Base-by-base conservation (phyloP, 2,888 invertebrate genomes). In the Zelleria hepariella region DNA sequence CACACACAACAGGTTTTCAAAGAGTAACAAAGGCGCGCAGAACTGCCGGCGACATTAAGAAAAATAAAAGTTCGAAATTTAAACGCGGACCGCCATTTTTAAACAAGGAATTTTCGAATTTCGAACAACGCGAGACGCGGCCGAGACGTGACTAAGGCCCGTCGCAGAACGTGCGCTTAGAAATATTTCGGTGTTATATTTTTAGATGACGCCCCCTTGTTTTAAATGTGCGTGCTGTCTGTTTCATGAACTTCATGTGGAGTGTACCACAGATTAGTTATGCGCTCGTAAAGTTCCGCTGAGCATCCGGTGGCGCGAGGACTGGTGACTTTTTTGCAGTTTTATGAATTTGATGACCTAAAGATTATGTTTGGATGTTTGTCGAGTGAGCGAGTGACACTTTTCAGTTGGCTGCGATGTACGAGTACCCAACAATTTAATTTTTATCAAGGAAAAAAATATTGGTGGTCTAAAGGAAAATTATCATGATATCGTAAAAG, bases 131-230 rank as follows among this genome's bases (percentile, higher is more conserved):
- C 67, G 70, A 42, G 32, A 2, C 71, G 71, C 70, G 32, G 73
- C 58, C 73, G 72, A 72, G 74, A 75, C 77, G 78, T 77, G 78
- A 80, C 80, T 82, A 82, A 80, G 68, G 70, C 49, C 27, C 24
- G 52, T 52, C 58, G 21, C 27, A 21, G 57, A 74, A 74, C 69
- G 70, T 66, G 69, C 68, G 71, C 72, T 59, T 62, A 64, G 73
- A 69, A n/a, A 74, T 76, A 75, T 74, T 42, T 72, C 74, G 25
- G 65, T 68, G 69, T 69, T 67, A 62, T 87, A 87, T 86, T 83
- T 86, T 85, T 87, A 86, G 86, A 85, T 76, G 74, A 83, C 87
- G 87, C 87, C 87, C 87, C 86, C 86, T 83, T 77, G 73, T 75
- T 67, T 72, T 72, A 70, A 59, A 59, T 57, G 66, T 72, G 70